Percentiles rank a stretch among this genome's conserved stretches.
Conservation (phyloP, 2,888 invertebrate genomes). For the Ceriagrion tenellum region DNA sequence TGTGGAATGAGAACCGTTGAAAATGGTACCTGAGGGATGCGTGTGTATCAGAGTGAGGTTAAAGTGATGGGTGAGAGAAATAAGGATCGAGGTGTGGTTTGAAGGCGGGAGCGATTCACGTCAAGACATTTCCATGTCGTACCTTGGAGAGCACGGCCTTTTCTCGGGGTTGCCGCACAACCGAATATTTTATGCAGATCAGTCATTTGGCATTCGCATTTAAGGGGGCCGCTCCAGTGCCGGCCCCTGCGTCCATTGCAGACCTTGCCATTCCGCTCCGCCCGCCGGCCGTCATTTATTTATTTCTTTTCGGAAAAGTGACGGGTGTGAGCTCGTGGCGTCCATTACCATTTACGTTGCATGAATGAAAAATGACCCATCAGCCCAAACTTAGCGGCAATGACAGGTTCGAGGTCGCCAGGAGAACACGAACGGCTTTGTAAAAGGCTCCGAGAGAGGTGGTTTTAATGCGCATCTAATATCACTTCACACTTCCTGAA, state of each 20-base stretch:
- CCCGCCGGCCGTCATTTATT: background rate
- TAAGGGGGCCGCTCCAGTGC: background rate
- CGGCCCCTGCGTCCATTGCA: background rate
- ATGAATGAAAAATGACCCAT: conserved; percentile 32
- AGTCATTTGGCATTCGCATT: conserved; percentile 1
- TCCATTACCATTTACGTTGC: background rate
- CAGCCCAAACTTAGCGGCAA: background rate
- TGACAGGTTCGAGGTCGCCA: background rate
- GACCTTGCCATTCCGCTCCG: background rate
- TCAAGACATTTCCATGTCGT: background rate
- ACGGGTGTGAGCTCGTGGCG: background rate
- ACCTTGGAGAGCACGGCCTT: background rate
- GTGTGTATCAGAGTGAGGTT: no score
- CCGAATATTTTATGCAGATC: conserved; percentile 36
- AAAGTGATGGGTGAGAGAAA: background rate
- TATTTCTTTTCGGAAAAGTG: background rate
- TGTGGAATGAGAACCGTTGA: background rate
- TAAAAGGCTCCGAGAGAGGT: background rate
- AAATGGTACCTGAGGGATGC: background rate
- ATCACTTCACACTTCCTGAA: background rate
- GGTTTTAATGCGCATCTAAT: background rate
- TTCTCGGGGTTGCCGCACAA: background rate
- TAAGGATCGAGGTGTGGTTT: background rate
- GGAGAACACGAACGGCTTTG: background rate
- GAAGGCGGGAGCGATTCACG: background rate